Evolutionary conservation across 2,113 vertebrate genomes (phyloP), one percentile per base, ranked within the genome.

Genomic region (Chloebia gouldiae): DNA sequence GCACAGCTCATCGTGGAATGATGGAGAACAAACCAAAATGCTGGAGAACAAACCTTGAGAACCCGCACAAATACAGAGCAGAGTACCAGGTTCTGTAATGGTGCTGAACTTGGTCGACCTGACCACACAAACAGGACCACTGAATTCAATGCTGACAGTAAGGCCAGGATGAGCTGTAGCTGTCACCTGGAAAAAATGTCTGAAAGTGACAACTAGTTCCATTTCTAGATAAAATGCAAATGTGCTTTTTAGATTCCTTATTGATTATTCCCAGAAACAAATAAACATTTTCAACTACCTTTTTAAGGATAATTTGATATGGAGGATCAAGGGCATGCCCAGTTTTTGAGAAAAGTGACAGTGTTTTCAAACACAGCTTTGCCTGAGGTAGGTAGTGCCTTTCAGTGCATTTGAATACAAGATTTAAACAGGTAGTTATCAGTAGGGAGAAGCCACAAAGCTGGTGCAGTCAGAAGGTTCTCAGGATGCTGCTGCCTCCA

Each of bases 1-100:
- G 87, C 80, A 60, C 80, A 66, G 70, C 59, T 85, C 88, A 63
- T 70, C 13, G 12, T 47, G n/a, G 49, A 70, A 93, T 0, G 1
- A 54, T 65, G 85, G 63, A 94, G 54, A 87, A 37, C 75, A 92
- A 95, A 78, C 73, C 61, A 50, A 87, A 92, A 93, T 0, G 1
- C 59, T 65, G 85, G 63, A 94, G 54, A 87, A 37, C 75, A 92
- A 95, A 78, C 73, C 77, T 71, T 0, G 1, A 72, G 59, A 94
- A 96, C 81, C 91, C 96, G 94, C 86, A 61, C 76, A 95, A 96
- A 96, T 84, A 95, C 59, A 49, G 44, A 82, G 22, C 39, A 96
- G 92, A 93, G 70, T 94, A 56, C 49, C 39, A 81, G 49, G 50
- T 82, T 96, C 90, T 91, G 33, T 87, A 87, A 71, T 25, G 65